Percentiles rank a stretch among this genome's conserved stretches.
Conservation (phyloP, 2,113 vertebrate genomes). For the Thunnus maccoyii region DNA sequence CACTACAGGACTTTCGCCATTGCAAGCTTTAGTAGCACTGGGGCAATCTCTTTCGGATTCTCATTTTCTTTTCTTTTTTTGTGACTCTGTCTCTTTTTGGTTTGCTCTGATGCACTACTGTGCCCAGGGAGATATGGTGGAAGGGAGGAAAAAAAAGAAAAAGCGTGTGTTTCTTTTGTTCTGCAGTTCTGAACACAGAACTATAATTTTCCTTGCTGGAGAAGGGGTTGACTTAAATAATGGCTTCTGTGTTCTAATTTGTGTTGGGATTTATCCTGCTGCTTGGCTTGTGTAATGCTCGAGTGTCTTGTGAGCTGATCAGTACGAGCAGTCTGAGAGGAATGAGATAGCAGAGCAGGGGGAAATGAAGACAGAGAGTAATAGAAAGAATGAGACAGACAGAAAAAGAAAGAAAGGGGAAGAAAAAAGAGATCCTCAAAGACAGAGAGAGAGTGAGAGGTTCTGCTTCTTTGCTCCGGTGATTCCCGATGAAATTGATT, state of each 20-base stretch:
- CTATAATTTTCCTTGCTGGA: conserved; percentile 58
- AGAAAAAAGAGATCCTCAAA: conserved; percentile 20
- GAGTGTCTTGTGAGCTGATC: conserved; percentile 57
- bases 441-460: conserved; percentile 40
- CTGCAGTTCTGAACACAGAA: conserved; percentile 54
- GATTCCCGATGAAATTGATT: conserved; percentile 79
- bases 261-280: conserved; percentile 69
- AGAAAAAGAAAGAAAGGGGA: conserved; percentile 10
- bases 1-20: conserved; percentile 9
- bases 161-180: conserved; percentile 62
- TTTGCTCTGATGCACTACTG: conserved; percentile 57
- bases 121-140: conserved; percentile 41
- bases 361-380: conserved; percentile 59
- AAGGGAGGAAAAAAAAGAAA: conserved; percentile 30
- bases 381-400: conserved; percentile 10
- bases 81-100: conserved; percentile 10
- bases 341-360: conserved; percentile 39
- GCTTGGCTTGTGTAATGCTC: conserved; percentile 54
- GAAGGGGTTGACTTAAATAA: conserved; percentile 71
- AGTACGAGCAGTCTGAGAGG: conserved; percentile 38
- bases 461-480: conserved; percentile 68
- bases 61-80: not conserved
- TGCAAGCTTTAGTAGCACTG: conserved; percentile 33
- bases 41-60: conserved; percentile 44
- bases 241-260: conserved; percentile 73